Percentiles rank a stretch among this genome's conserved stretches.
Evolutionary conservation across 2,113 vertebrate genomes (phyloP).

Genomic region (Tupaia chinensis): DNA sequence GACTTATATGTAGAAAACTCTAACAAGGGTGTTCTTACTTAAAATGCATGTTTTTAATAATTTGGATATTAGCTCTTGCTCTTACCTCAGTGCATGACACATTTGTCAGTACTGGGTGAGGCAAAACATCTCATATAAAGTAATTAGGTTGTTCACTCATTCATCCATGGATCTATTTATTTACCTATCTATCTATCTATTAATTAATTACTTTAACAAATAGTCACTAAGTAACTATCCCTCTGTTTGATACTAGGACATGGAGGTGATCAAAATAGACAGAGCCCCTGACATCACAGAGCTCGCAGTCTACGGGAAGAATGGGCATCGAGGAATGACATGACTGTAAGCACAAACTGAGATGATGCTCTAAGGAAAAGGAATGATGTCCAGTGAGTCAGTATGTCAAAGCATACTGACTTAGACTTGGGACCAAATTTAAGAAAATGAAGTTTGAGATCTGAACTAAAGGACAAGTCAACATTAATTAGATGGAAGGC

Average conservation of each 20-base stretch:
- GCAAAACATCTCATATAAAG: not conserved
- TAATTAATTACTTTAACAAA: not conserved
- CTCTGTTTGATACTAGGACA: not conserved
- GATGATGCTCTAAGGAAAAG: not conserved
- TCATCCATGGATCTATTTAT: not conserved
- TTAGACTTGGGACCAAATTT: not conserved
- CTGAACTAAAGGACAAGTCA: not conserved
- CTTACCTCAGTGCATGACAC: not conserved
- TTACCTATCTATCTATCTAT: not conserved
- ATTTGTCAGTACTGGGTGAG: fast-evolving
- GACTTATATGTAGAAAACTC: not conserved
- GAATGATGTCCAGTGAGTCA: not conserved
- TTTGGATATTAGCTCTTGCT: not conserved
- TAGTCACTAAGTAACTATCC: not conserved
- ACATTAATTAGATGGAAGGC: not conserved
- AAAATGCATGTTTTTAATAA: not conserved
- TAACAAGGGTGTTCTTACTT: not conserved
- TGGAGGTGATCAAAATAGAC: not conserved
- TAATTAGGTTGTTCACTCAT: not conserved
- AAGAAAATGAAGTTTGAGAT: not conserved
- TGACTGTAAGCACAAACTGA: not conserved
- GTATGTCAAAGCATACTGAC: not conserved
- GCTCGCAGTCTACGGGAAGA: not conserved
- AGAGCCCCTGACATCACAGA: not conserved
- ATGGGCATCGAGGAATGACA: not conserved